phyloP scores from a whole-genome alignment of 2,797 vertebrate species.

The Tiaroga cobitis region DNA sequence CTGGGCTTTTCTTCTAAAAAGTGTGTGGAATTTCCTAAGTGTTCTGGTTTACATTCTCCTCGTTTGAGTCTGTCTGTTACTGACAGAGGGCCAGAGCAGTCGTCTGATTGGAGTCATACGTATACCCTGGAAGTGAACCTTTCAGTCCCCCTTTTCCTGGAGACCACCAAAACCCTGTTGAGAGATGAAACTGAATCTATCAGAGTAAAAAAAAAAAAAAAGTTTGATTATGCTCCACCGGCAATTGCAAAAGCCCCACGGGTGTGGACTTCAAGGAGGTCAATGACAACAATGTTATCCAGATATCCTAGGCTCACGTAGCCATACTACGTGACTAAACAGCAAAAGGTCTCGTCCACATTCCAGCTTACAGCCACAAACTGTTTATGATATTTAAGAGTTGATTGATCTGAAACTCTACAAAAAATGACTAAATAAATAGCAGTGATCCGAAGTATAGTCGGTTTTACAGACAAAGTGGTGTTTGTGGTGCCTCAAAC shows the following conservation, averaged over 20 bases:
- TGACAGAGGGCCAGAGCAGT: slow-evolving; percentile 53
- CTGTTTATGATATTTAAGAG: not conserved
- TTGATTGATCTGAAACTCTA: not conserved
- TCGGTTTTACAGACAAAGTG: not conserved
- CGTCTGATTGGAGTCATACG: slow-evolving; percentile 72
- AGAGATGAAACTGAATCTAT: slow-evolving; percentile 34
- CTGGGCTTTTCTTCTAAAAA: slow-evolving; percentile 50
- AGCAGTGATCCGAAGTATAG: not conserved
- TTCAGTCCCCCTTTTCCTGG: slow-evolving; percentile 51
- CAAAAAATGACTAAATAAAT: not conserved
- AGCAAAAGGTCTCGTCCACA: not conserved
- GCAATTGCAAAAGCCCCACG: slow-evolving; percentile 23
- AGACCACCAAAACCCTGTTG: slow-evolving; percentile 57
- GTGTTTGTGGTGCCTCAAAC: not conserved
- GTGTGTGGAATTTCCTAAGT: slow-evolving; percentile 70
- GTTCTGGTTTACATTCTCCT: slow-evolving; percentile 75
- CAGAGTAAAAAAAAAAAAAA: slow-evolving; percentile 2
- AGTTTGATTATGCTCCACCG: slow-evolving; percentile 11
- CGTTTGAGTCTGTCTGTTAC: slow-evolving; percentile 66
- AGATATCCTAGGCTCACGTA: slow-evolving; percentile 16
- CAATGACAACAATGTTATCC: slow-evolving; percentile 41
- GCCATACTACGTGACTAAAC: not conserved
- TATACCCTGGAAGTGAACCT: slow-evolving; percentile 47
- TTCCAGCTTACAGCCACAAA: not conserved
- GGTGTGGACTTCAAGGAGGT: slow-evolving; percentile 24